Conservation (phyloP, 2,888 invertebrate species). For the Heteropelma amictum region DNA sequence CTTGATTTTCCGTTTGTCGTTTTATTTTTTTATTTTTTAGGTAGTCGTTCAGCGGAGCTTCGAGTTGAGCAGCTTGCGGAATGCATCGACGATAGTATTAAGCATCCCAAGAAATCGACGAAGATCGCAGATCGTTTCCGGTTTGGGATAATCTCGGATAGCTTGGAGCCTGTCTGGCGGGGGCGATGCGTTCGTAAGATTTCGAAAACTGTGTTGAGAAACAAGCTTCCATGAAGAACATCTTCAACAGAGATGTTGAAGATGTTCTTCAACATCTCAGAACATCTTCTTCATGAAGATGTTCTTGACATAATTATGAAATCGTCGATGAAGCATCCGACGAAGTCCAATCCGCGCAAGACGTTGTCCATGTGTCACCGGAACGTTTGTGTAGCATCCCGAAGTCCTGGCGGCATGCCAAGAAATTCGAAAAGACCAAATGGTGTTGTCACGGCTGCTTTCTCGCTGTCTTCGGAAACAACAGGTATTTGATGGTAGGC, state of each 20-base stretch:
- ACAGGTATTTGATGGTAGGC: not conserved
- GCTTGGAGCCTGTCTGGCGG: not conserved
- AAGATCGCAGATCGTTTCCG: not conserved
- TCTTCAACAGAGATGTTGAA: not conserved
- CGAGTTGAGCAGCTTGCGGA: not conserved
- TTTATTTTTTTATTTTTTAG: not conserved
- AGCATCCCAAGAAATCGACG: not conserved
- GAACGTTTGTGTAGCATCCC: not conserved
- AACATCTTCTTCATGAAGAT: too few relatives aligned
- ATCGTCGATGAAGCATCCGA: not conserved
- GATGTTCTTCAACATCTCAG: not conserved
- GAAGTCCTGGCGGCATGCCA: not conserved
- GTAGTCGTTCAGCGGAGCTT: not conserved
- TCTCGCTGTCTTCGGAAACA: not conserved
- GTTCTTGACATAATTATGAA: not conserved
- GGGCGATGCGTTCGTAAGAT: not conserved
- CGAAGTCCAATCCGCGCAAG: not conserved
- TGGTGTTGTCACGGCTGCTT: not conserved
- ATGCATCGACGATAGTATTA: not conserved
- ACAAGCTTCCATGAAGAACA: too few relatives aligned
- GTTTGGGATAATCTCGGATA: not conserved
- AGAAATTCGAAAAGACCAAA: not conserved
- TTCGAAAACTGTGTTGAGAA: not conserved
- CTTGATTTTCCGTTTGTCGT: not conserved
- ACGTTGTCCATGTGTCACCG: not conserved